A percentile compares a stretch with the other conserved stretches of the same genome.
phyloP scores from a whole-genome alignment of 2,113 vertebrate species.

The Struthidea cinerea region DNA sequence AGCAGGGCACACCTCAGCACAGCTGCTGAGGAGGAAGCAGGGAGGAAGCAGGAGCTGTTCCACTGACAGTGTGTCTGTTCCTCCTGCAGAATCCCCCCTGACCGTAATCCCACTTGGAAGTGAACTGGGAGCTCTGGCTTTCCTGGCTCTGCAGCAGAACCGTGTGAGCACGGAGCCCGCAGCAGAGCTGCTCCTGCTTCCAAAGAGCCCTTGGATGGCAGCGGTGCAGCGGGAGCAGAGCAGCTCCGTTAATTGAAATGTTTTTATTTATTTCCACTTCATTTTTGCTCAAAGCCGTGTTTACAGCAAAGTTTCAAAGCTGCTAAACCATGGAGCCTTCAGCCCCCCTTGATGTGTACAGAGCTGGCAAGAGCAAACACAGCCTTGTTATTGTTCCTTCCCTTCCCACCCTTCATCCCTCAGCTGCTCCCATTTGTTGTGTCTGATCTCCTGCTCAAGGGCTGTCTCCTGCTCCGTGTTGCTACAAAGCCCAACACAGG shows the following conservation, averaged over 20 bases:
- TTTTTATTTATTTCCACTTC: constrained; percentile 41
- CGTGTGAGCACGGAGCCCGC: neutral
- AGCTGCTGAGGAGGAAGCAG: neutral
- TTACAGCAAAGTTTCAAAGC: constrained; percentile 24
- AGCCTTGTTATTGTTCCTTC: constrained; percentile 8
- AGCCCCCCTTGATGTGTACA: constrained; percentile 8
- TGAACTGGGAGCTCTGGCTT: neutral
- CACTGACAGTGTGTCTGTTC: neutral
- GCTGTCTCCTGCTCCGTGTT: constrained; percentile 8
- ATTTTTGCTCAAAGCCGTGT: constrained; percentile 17
- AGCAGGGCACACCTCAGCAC: neutral
- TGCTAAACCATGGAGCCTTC: neutral
- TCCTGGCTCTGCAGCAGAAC: neutral
- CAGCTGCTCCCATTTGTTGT: constrained; percentile 5
- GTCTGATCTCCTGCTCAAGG: constrained; percentile 42
- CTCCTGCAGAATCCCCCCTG: neutral
- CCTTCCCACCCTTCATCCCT: constrained; percentile 35
- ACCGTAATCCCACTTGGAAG: neutral
- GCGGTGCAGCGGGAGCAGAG: neutral
- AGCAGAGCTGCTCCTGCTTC: neutral
- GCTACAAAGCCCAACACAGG: constrained; percentile 17
- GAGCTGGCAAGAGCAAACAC: constrained; percentile 53
- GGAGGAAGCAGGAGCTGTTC: neutral
- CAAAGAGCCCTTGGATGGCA: neutral
- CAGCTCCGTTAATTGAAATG: neutral